These are phyloP conservation scores for Pagrus major DNA, from an alignment of 2,113 vertebrate genomes.

Conservation along the genomic window DNA sequence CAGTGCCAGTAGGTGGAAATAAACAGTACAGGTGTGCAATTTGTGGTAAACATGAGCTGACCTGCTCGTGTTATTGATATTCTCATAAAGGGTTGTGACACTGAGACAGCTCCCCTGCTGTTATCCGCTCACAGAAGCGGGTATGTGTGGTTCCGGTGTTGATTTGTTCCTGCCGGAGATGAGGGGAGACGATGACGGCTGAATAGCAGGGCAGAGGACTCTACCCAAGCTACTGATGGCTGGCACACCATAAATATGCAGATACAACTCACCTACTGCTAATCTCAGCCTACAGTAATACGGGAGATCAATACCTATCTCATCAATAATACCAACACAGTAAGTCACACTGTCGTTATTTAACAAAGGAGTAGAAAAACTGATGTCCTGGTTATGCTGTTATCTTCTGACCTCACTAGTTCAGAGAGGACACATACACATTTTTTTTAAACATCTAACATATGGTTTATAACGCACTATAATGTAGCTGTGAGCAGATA, in stretches of 20 bases:
- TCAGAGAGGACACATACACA: background rate
- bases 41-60: conserved; percentile 3
- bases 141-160: background rate
- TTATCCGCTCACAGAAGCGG: background rate
- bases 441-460: background rate
- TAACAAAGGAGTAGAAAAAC: background rate
- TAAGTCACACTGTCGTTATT: too few relatives aligned
- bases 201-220: background rate
- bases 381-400: background rate
- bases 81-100: conserved; percentile 7
- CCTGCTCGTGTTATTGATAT: conserved; percentile 1
- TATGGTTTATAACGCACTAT: background rate
- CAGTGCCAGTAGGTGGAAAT: background rate
- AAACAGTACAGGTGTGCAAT: background rate
- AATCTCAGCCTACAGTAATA: background rate
- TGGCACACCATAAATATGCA: background rate
- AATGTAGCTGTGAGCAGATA: background rate
- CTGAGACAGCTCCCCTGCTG: conserved; percentile 15
- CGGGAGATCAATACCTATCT: background rate
- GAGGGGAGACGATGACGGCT: background rate
- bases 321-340: background rate
- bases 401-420: background rate
- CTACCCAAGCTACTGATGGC: background rate
- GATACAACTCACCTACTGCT: too few relatives aligned
- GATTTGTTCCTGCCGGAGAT: conserved; percentile 27